Conservation (phyloP, 2,113 vertebrate genomes). For the Cynocephalus volans region DNA sequence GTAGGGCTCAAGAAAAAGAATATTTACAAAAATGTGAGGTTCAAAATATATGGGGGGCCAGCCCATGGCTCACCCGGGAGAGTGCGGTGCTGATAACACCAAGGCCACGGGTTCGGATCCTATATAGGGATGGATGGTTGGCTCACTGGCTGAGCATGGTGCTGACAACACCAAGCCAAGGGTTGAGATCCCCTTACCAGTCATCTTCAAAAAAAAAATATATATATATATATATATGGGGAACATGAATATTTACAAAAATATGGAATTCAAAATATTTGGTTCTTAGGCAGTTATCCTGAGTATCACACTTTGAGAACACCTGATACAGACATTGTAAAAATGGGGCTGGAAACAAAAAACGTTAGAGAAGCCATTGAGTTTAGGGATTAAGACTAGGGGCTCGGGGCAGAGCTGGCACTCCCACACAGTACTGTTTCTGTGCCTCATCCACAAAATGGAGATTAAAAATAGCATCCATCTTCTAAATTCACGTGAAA, state of each 20-base stretch:
- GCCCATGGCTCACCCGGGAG: too few relatives aligned
- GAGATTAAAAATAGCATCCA: neutral
- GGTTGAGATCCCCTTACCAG: too few relatives aligned
- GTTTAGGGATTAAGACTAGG: neutral
- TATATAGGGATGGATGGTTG: too few relatives aligned
- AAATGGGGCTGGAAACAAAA: neutral
- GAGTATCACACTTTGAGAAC: neutral
- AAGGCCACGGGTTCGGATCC: too few relatives aligned
- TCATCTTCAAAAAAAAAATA: too few relatives aligned
- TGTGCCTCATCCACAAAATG: neutral
- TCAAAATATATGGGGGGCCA: neutral
- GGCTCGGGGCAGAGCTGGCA: neutral
- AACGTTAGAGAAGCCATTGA: neutral
- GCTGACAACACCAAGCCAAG: too few relatives aligned
- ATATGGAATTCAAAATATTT: neutral
- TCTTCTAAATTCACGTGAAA: neutral
- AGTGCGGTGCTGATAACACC: too few relatives aligned
- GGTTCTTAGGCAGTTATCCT: neutral
- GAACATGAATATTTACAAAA: slow-evolving; percentile 21
- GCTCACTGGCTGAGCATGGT: too few relatives aligned
- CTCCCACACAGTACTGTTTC: neutral
- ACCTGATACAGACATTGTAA: neutral
- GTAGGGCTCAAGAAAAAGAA: neutral
- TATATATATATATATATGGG: too few relatives aligned
- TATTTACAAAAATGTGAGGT: slow-evolving; percentile 26